phyloP scores from a whole-genome alignment of 2,113 vertebrate genomes.

The Madoqua kirkii region DNA sequence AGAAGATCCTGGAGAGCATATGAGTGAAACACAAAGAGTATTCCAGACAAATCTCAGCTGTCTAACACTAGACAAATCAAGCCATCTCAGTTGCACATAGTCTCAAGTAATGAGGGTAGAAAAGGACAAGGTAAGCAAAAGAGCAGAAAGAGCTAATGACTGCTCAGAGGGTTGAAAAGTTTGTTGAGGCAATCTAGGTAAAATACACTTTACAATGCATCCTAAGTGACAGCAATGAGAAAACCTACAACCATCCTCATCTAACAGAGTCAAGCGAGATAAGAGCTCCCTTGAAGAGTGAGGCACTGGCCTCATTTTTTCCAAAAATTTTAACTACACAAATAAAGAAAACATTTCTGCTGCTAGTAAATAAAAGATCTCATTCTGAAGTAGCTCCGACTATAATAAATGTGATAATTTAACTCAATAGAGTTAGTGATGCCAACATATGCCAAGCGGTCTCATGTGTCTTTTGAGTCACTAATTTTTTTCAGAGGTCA shows the following conservation, averaged over 20 bases:
- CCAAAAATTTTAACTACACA: background rate
- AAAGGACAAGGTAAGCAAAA: background rate
- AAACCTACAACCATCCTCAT: background rate
- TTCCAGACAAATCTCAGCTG: background rate
- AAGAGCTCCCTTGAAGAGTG: background rate
- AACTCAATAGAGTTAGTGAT: background rate
- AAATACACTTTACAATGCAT: background rate
- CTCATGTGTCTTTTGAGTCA: background rate
- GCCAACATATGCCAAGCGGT: background rate
- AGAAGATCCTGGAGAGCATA: background rate
- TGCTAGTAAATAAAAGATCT: conserved; percentile 16
- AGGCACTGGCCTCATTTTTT: background rate
- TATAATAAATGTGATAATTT: background rate
- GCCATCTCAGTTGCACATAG: background rate
- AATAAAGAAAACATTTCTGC: conserved; percentile 32
- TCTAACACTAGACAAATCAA: background rate
- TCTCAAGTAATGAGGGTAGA: background rate
- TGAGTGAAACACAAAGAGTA: background rate
- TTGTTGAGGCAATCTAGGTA: background rate
- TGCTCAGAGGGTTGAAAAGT: background rate
- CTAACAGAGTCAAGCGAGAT: background rate
- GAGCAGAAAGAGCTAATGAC: background rate
- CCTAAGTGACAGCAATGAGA: background rate
- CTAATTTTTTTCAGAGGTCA: conserved; percentile 26
- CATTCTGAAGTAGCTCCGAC: background rate